These are phyloP conservation scores for Quadroppia sp. DNA, from an alignment of 2,888 invertebrate genomes.

Conservation along the genomic window DNA sequence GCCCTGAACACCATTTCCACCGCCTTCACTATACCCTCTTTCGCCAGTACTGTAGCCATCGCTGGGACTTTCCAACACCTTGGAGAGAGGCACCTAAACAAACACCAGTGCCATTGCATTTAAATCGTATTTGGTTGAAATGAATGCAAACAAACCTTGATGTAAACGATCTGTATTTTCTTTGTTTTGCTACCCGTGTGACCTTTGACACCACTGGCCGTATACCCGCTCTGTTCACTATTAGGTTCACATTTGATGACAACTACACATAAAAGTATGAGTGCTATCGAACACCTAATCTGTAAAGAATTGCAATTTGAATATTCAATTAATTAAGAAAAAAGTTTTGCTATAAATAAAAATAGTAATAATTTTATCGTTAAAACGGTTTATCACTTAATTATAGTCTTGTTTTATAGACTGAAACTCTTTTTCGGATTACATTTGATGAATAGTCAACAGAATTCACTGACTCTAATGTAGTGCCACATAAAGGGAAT, in stretches of 20 bases:
- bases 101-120: background rate
- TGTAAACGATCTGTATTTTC: conserved; percentile 35
- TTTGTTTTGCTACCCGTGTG: background rate
- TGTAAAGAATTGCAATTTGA: background rate
- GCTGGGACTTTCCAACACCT: conserved; percentile 8
- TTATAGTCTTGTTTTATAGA: too few species aligned
- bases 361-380: too few species aligned
- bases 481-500: too few species aligned
- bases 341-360: background rate
- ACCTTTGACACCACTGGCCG: background rate
- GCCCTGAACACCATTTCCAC: background rate
- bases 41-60: conserved; percentile 16
- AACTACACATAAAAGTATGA: background rate
- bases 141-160: conserved; percentile 2
- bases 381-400: too few species aligned
- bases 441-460: background rate
- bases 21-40: conserved; percentile 32
- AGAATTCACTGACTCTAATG: background rate
- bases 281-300: conserved; percentile 12
- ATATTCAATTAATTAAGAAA: too few species aligned
- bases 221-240: background rate
- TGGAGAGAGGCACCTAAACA: conserved; percentile 22
- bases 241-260: background rate
- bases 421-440: background rate
- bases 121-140: background rate